A percentile compares a stretch with the other conserved stretches of the same genome.
Evolutionary conservation across 53 echinoderm and acorn worm species (phyloP).

Genomic region (Temnopleurus reevesii): DNA sequence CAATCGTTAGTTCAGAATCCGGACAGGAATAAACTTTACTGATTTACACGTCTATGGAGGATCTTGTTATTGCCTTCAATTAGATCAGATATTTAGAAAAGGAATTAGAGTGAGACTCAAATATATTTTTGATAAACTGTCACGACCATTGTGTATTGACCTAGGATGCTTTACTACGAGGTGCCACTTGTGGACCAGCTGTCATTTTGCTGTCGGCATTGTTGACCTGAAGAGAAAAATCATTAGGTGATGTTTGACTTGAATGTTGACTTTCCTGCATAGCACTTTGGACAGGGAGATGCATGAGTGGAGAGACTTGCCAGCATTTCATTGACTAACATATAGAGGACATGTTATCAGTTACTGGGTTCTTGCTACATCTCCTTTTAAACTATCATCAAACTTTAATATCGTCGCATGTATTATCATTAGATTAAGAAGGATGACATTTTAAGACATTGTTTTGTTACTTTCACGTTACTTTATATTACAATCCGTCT

Average conservation of each 20-base stretch:
- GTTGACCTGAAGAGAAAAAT: neutral
- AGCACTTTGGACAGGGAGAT: neutral
- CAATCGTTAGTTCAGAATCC: no score
- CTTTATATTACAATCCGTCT: neutral
- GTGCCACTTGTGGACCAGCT: neutral
- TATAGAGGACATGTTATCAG: no score
- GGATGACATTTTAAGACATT: neutral
- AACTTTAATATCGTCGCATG: neutral
- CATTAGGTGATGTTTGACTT: neutral
- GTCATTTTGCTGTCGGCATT: neutral
- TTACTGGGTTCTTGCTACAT: no score
- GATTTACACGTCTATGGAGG: neutral
- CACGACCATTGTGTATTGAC: neutral
- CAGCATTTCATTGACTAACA: no score
- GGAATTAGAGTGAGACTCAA: neutral
- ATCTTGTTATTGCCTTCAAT: neutral
- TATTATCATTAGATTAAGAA: neutral
- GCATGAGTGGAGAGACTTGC: no score
- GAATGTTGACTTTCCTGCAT: neutral
- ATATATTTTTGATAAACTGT: neutral
- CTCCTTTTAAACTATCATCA: neutral
- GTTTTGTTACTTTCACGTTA: neutral
- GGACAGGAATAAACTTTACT: neutral
- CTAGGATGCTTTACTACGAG: neutral
- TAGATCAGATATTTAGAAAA: neutral